phyloP scores from a whole-genome alignment of 2,797 vertebrate genomes.

The Neopelma chrysocephalum region DNA sequence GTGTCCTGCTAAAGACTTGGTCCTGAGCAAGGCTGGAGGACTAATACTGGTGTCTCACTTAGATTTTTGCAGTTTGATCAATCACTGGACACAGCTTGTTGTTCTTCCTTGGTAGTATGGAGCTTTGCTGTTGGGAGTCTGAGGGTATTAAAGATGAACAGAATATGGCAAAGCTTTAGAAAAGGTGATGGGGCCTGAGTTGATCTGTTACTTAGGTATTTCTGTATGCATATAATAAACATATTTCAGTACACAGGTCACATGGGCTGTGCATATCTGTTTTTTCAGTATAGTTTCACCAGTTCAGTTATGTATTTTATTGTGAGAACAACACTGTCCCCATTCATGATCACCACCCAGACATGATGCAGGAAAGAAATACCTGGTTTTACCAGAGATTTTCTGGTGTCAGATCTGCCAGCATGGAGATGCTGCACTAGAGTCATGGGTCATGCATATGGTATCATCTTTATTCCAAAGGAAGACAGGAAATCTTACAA shows the following conservation, averaged over 20 bases:
- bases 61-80: not conserved
- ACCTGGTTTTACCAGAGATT: not conserved
- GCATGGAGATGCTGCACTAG: accelerated
- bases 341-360: not conserved
- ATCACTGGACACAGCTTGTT: not conserved
- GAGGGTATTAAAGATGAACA: not conserved
- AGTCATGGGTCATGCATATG: not conserved
- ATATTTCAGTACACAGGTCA: not conserved
- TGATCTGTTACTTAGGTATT: not conserved
- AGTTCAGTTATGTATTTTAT: not conserved
- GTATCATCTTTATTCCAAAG: not conserved
- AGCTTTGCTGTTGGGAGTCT: not conserved
- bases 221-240: not conserved
- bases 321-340: not conserved
- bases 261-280: too few species aligned
- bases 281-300: not conserved
- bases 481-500: not conserved
- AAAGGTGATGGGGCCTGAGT: not conserved
- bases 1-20: not conserved
- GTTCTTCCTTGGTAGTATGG: not conserved
- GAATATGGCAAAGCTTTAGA: not conserved
- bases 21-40: not conserved
- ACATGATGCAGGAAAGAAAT: not conserved
- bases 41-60: not conserved
- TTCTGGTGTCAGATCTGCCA: not conserved